phyloP scores from a whole-genome alignment of 2,888 invertebrate genomes.

The Athalia cordata region DNA sequence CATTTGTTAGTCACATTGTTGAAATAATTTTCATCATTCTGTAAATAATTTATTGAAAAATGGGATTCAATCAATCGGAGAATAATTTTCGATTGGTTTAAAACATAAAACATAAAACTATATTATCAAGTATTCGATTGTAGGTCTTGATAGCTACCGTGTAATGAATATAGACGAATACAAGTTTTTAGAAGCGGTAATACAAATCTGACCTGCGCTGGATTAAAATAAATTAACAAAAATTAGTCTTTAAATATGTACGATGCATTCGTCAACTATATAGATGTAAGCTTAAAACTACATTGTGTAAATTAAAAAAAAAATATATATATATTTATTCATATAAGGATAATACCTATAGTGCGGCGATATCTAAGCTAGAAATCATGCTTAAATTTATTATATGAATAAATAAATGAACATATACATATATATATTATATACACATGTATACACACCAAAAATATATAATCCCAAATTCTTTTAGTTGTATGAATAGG shows the following conservation, averaged over 20 bases:
- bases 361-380: slow-evolving; percentile 14
- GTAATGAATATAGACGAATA: slow-evolving; percentile 3
- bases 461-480: slow-evolving; percentile 28
- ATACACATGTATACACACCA: slow-evolving; percentile 3
- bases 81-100: not conserved
- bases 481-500: not conserved
- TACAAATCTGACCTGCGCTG: not conserved
- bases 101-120: not conserved
- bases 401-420: slow-evolving; percentile 15
- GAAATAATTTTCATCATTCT: slow-evolving; percentile 16
- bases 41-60: slow-evolving; percentile 13
- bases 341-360: not conserved
- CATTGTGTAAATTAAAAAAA: slow-evolving; percentile 1
- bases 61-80: not conserved
- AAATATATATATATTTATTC: slow-evolving; percentile 10
- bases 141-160: not conserved
- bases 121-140: not conserved
- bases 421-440: not conserved
- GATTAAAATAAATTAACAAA: not conserved
- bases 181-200: slow-evolving; percentile 4
- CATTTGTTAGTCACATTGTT: not conserved
- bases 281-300: not conserved
- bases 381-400: slow-evolving; percentile 3
- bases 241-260: not conserved
- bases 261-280: slow-evolving; percentile 8